Evolutionary conservation across 1,140 invertebrate genomes (phyloP), one percentile per base, ranked within the genome.

Genomic region (Rhyzopertha dominica): DNA sequence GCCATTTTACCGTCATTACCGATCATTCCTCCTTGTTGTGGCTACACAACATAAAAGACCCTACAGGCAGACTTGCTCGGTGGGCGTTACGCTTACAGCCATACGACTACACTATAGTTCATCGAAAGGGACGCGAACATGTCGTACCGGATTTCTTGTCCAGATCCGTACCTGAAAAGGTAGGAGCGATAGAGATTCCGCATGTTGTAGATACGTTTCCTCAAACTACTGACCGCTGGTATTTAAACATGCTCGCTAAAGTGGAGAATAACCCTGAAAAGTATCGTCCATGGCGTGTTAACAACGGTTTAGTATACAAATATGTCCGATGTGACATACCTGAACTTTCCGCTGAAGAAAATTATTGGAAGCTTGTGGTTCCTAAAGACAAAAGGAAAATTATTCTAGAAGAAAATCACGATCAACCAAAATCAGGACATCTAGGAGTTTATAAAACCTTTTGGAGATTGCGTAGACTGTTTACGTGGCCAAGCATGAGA

Each of bases 41-140:
- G 50, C 14, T 49, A 9, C 20, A 41, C 17, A 37, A 37, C 18
- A 12, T 49, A 14, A 30, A 43, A 23, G 18, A 18, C 31, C 22
- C 45, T 25, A 23, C 31, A 19, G 36, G 45, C 38, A 19, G 48
- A 40, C 16, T 58, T 19, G 32, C 36, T 29, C 48, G 18, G 12
- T 68, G 29, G 32, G 12, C 34, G 5, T 9, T 48, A 10, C 18
- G 38, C 20, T 42, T 76, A 3, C 69, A 74, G 56, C 36, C 43
- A 46, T 29, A 23, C 22, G 40, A 49, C 22, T 31, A 38, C 22
- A 31, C 19, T 9, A 32, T 53, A 13, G 38, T 44, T 4, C 65
- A 74, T 49, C 54, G 67, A 30, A 62, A 56, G 24, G 69, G 67
- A 2, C 54, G 45, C 14, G 26, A 58, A 2, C 59, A 70, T 25